Conservation (phyloP, 2,888 invertebrate genomes). For the Pogonocherus hispidulus region DNA sequence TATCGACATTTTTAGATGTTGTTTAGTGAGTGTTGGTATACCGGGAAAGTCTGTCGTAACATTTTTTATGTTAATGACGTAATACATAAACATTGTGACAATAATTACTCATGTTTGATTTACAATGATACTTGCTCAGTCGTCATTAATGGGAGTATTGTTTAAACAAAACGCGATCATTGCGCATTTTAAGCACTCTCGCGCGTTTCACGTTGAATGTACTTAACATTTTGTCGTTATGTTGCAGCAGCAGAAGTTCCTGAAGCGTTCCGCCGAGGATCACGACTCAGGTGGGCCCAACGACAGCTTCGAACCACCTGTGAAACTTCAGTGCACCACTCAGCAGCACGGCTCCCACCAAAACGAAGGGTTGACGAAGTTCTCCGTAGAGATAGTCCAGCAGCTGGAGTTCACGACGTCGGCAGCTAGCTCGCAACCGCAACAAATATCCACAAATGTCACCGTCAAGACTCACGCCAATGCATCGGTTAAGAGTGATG, state of each 20-base stretch:
- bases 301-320: slow-evolving; percentile 80
- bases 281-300: slow-evolving; percentile 69
- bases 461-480: slow-evolving; percentile 88
- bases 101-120: slow-evolving; percentile 47
- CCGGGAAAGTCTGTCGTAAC: slow-evolving; percentile 47
- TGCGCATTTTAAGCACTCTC: slow-evolving; percentile 22
- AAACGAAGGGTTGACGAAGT: slow-evolving; percentile 76
- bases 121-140: slow-evolving; percentile 38
- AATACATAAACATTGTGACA: slow-evolving; percentile 55
- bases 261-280: slow-evolving; percentile 81
- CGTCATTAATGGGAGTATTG: slow-evolving; percentile 31
- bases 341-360: slow-evolving; percentile 68
- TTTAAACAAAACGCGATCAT: slow-evolving; percentile 20
- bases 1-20: slow-evolving; percentile 45
- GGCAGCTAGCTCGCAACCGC: slow-evolving; percentile 88
- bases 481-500: slow-evolving; percentile 76
- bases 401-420: slow-evolving; percentile 91
- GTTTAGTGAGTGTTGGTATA: slow-evolving; percentile 35
- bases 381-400: slow-evolving; percentile 94
- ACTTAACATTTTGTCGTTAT: slow-evolving; percentile 43
- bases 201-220: slow-evolving; percentile 9
- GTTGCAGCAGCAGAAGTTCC: slow-evolving; percentile 87
- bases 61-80: slow-evolving; percentile 55
- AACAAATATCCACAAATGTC: slow-evolving; percentile 92
- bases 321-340: slow-evolving; percentile 79